Evolutionary conservation across 2,888 invertebrate species (phyloP).

Genomic region (Habrosyne pyritoides): DNA sequence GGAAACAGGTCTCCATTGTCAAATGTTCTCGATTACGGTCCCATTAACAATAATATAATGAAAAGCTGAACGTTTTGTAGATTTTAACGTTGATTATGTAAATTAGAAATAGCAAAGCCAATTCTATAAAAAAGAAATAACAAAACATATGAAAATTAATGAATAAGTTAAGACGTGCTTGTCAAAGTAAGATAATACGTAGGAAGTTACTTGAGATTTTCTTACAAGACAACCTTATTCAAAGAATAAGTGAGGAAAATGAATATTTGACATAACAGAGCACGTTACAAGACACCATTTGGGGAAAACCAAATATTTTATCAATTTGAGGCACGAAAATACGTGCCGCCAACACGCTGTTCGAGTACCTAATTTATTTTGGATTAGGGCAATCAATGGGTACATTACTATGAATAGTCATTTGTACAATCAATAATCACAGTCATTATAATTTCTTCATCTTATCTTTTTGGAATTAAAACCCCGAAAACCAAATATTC

Average conservation of each 20-base stretch:
- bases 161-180: background rate
- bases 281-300: background rate
- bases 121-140: too few relatives aligned
- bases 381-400: constrained; percentile 9
- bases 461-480: too few relatives aligned
- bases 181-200: background rate
- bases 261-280: background rate
- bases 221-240: background rate
- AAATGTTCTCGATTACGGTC: background rate
- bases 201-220: background rate
- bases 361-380: background rate
- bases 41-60: background rate
- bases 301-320: background rate
- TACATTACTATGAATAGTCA: constrained; percentile 11
- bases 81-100: background rate
- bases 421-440: too few relatives aligned
- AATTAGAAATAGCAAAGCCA: too few relatives aligned
- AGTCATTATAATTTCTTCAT: too few relatives aligned
- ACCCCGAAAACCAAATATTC: too few relatives aligned
- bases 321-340: background rate
- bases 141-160: background rate
- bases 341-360: background rate
- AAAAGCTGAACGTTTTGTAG: background rate
- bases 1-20: too few relatives aligned
- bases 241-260: background rate